A percentile compares a stretch with the other conserved stretches of the same genome.
Conservation (phyloP, 2,888 invertebrate species). For the Dolichomitus sp. region DNA sequence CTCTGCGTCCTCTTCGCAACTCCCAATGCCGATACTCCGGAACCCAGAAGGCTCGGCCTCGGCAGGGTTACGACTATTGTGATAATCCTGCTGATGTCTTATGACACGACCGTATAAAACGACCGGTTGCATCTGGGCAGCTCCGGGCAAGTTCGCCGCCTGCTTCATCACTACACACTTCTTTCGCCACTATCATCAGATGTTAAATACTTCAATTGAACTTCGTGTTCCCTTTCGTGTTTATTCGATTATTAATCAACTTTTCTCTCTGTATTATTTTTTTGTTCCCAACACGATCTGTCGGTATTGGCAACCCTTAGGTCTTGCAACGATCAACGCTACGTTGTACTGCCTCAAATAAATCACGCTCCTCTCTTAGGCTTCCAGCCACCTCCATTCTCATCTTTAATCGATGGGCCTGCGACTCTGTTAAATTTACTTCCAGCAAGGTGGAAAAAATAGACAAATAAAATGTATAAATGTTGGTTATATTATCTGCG, state of each 20-base stretch:
- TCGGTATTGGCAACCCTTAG: constrained; percentile 54
- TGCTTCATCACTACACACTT: constrained; percentile 71
- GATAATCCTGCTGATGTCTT: constrained; percentile 62
- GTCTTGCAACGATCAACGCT: constrained; percentile 73
- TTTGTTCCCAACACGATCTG: neutral
- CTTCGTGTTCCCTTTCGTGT: neutral
- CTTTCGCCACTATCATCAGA: constrained; percentile 66
- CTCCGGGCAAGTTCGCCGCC: constrained; percentile 68
- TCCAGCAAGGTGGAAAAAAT: neutral
- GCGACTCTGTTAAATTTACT: neutral
- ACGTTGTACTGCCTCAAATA: constrained; percentile 70
- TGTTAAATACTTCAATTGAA: neutral
- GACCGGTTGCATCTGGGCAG: constrained; percentile 71
- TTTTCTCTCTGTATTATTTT: neutral
- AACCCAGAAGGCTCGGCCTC: constrained; percentile 45
- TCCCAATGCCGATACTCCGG: neutral
- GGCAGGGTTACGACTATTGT: constrained; percentile 42
- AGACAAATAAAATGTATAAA: neutral
- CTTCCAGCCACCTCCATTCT: constrained; percentile 61
- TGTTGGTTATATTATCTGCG: neutral
- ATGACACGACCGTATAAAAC: constrained; percentile 60
- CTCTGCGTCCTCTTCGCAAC: constrained; percentile 10
- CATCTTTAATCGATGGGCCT: constrained; percentile 44
- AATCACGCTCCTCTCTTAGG: constrained; percentile 75
- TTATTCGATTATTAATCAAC: neutral